Base-by-base conservation (phyloP, 2,797 vertebrate species). In the Chaetodon trifasciatus region DNA sequence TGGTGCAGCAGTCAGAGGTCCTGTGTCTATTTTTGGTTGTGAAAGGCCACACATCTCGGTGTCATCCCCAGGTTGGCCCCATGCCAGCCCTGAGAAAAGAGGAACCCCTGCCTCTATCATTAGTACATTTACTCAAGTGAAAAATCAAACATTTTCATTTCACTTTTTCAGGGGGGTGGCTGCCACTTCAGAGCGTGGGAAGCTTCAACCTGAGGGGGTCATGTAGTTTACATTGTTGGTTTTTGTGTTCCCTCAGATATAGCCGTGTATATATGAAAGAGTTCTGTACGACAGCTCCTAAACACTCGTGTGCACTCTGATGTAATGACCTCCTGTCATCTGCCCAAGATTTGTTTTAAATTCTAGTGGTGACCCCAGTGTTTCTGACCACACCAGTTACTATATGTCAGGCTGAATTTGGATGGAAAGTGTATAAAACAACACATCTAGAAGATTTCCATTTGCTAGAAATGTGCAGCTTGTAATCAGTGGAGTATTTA, bases 61-160 rank as follows among this genome's bases (percentile, higher is more conserved):
- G 81, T 86, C 80, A 82, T 78, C 79, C 79, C 74, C 55, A 77
- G 55, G 67, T 39, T 47, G 76, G 49, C 74, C 37, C 0, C 0
- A 3, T 79, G 66, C 68, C 86, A 73, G 19, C 53, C 19, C 10
- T 11, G 9, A 76, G 55, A 91, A 94, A 93, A 92, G 78, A 93
- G 91, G 91, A 93, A 91, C 50, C 11, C 70, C 55, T 55, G 4
- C 70, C 23, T 55, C 88, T 89, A 87, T 86, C 68, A 85, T 86
- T 85, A 88, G 85, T 49, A 81, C 74, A 89, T 80, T 90, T 89
- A 91, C 86, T 91, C 85, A 91, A 84, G 83, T 80, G 89, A 89
- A 89, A 87, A 88, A 90, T 83, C 8, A 60, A 87, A 79, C 39
- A 56, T 79, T 94, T 85, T 94, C 93, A 91, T 90, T 93, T 94